Conservation (phyloP, 2,888 invertebrate species). For the Bombylius discolor region DNA sequence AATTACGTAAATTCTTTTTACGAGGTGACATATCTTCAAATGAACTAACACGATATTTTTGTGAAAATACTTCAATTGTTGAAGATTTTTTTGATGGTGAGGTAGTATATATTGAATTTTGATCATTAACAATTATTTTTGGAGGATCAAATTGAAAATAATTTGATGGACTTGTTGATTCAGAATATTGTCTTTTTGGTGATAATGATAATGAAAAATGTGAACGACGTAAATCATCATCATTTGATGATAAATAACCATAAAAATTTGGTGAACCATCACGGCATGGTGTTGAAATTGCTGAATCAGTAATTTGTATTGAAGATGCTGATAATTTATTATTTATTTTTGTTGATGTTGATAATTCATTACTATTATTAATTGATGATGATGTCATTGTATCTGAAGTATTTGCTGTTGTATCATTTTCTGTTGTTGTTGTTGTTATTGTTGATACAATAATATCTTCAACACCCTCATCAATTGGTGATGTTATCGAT, state of each 20-base stretch:
- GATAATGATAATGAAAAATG: conserved; percentile 33
- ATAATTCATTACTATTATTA: not conserved
- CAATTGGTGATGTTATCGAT: conserved; percentile 36
- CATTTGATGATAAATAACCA: conserved; percentile 9
- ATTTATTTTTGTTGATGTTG: not conserved
- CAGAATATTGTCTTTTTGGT: conserved; percentile 31
- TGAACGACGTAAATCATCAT: conserved; percentile 3
- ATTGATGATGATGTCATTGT: not conserved
- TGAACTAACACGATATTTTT: conserved; percentile 36
- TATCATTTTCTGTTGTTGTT: not conserved
- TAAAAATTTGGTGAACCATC: conserved; percentile 32
- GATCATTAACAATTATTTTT: conserved; percentile 36
- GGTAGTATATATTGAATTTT: conserved; percentile 36
- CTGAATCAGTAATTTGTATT: conserved; percentile 26
- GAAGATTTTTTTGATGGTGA: conserved; percentile 36
- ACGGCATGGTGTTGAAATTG: conserved; percentile 33
- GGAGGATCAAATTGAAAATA: conserved; percentile 34
- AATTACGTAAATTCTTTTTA: conserved; percentile 29
- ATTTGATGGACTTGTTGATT: conserved; percentile 20
- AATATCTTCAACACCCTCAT: conserved; percentile 37
- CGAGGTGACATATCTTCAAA: conserved; percentile 36
- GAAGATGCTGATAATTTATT: not conserved
- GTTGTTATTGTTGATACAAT: conserved; percentile 28
- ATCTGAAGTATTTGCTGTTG: not conserved
- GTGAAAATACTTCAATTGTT: conserved; percentile 37